phyloP scores from a whole-genome alignment of 2,113 vertebrate species.

The Typhlomys cinereus region DNA sequence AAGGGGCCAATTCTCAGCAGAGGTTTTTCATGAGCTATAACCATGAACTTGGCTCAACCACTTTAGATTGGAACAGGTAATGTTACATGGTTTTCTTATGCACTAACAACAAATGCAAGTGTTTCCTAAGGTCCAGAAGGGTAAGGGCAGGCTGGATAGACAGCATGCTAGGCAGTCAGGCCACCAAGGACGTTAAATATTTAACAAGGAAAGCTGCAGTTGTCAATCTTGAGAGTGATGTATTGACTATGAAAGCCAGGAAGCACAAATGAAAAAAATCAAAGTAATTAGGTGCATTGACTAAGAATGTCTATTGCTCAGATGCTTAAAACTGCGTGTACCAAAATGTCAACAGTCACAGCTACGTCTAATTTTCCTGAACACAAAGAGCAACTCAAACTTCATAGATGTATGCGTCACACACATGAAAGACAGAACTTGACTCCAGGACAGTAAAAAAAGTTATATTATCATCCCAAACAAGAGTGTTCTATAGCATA shows the following conservation, averaged over 20 bases:
- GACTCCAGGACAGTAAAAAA: background rate
- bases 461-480: background rate
- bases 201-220: background rate
- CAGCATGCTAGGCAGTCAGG: background rate
- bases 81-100: background rate
- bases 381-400: constrained; percentile 24
- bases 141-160: background rate
- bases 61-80: background rate
- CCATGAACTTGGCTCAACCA: background rate
- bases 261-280: background rate
- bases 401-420: constrained; percentile 16
- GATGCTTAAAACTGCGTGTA: background rate
- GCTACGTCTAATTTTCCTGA: background rate
- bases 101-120: background rate
- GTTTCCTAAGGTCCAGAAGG: constrained; percentile 8
- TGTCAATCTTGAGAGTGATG: background rate
- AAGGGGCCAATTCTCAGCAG: background rate
- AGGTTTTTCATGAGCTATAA: background rate
- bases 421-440: constrained; percentile 15
- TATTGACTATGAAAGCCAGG: background rate
- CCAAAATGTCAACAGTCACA: background rate
- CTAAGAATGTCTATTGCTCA: background rate
- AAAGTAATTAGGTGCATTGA: background rate
- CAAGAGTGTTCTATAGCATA: background rate
- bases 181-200: background rate